Evolutionary conservation across 2,888 invertebrate genomes (phyloP).

Genomic region (Sesamia inferens): DNA sequence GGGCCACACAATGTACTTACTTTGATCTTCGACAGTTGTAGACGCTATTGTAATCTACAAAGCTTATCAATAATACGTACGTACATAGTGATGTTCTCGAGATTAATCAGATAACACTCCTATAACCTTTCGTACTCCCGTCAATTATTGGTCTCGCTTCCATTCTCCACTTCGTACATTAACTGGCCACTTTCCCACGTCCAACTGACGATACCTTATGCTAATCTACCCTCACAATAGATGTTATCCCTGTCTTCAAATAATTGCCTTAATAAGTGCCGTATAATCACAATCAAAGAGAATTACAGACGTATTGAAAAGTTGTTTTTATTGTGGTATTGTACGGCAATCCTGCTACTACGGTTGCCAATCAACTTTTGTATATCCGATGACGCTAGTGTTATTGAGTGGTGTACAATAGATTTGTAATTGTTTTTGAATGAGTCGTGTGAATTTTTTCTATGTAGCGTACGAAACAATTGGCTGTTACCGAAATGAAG

Average conservation of each 20-base stretch:
- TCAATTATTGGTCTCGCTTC: constrained; percentile 2
- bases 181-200: constrained; percentile 59
- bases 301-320: constrained; percentile 82
- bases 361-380: constrained; percentile 79
- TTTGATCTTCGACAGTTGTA: background rate
- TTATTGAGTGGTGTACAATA: constrained; percentile 70
- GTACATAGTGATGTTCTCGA: background rate
- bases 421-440: constrained; percentile 77
- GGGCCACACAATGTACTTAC: background rate
- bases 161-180: constrained; percentile 14
- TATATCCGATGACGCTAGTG: constrained; percentile 69
- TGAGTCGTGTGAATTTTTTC: constrained; percentile 70
- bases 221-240: constrained; percentile 81
- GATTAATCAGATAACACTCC: background rate
- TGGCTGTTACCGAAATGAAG: constrained; percentile 45
- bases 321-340: constrained; percentile 78
- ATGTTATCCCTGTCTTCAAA: constrained; percentile 75
- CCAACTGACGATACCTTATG: constrained; percentile 75
- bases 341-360: constrained; percentile 60
- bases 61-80: background rate
- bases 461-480: constrained; percentile 48
- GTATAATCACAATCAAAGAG: constrained; percentile 85
- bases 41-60: background rate
- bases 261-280: constrained; percentile 86
- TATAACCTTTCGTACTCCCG: background rate